Conservation (phyloP, 1,140 invertebrate species). For the Diabrotica undecimpunctata region DNA sequence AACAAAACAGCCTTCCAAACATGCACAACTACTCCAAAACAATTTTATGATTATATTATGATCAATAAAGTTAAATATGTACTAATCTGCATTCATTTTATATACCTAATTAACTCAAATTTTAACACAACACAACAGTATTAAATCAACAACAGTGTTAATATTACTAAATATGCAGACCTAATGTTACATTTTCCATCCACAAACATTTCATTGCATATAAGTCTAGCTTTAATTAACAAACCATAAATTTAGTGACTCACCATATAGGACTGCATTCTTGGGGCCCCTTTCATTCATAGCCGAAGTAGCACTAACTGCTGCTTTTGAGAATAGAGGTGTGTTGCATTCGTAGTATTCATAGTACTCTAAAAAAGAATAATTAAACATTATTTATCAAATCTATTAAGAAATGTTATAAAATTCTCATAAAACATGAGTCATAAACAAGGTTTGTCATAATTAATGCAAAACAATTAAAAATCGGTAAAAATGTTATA, state of each 20-base stretch:
- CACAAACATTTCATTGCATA: conserved; percentile 12
- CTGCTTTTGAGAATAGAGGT: conserved; percentile 68
- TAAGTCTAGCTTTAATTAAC: conserved; percentile 7
- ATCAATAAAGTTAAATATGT: too few relatives aligned
- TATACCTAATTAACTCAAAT: too few relatives aligned
- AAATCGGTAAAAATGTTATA: neutral
- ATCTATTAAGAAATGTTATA: neutral
- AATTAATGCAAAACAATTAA: neutral
- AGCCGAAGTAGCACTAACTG: conserved; percentile 73
- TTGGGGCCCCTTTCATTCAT: conserved; percentile 73
- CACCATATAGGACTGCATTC: conserved; percentile 79
- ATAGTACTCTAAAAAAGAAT: conserved; percentile 48
- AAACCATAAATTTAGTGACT: conserved; percentile 43
- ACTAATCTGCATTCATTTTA: too few relatives aligned
- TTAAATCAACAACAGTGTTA: too few relatives aligned
- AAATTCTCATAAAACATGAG: neutral
- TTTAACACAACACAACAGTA: too few relatives aligned
- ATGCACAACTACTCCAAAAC: too few relatives aligned
- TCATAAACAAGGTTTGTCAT: neutral
- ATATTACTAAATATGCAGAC: too few relatives aligned
- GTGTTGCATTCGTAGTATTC: conserved; percentile 75
- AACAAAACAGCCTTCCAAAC: too few relatives aligned
- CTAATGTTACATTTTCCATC: conserved; percentile 3
- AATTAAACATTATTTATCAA: neutral
- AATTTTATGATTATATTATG: too few relatives aligned